Conservation (phyloP, 2,888 invertebrate species). For the Agrotis puta region DNA sequence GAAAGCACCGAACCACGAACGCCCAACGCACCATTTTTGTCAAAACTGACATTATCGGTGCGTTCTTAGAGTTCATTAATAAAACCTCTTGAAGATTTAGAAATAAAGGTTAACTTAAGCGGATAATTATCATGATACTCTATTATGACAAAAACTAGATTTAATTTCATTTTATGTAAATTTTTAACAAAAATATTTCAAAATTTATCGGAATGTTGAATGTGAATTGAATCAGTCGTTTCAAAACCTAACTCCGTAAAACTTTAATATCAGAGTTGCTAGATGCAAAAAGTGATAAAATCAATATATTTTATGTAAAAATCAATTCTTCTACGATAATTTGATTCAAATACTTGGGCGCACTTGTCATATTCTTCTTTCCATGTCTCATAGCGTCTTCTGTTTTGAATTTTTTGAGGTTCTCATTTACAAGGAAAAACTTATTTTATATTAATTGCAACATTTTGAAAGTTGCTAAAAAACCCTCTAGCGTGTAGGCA, state of each 20-base stretch:
- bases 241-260: conserved; percentile 28
- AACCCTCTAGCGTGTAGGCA: not conserved
- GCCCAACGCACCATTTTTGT: conserved; percentile 65
- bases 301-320: not conserved
- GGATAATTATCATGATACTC: not conserved
- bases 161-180: too few relatives aligned
- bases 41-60: conserved; percentile 51
- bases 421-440: too few relatives aligned
- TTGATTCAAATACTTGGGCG: not conserved
- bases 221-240: too few relatives aligned
- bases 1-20: conserved; percentile 77
- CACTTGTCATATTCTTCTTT: not conserved
- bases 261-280: conserved; percentile 6
- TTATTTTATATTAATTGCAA: too few relatives aligned
- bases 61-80: conserved; percentile 16
- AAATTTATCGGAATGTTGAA: fast-evolving
- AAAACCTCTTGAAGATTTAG: not conserved
- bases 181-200: not conserved
- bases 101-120: not conserved
- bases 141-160: too few relatives aligned
- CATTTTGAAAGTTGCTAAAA: too few relatives aligned
- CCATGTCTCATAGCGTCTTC: too few relatives aligned
- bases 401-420: too few relatives aligned
- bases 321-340: conserved; percentile 21
- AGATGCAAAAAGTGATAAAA: not conserved